Evolutionary conservation across 2,113 vertebrate genomes (phyloP).

Genomic region (Oncorhynchus tshawytscha): DNA sequence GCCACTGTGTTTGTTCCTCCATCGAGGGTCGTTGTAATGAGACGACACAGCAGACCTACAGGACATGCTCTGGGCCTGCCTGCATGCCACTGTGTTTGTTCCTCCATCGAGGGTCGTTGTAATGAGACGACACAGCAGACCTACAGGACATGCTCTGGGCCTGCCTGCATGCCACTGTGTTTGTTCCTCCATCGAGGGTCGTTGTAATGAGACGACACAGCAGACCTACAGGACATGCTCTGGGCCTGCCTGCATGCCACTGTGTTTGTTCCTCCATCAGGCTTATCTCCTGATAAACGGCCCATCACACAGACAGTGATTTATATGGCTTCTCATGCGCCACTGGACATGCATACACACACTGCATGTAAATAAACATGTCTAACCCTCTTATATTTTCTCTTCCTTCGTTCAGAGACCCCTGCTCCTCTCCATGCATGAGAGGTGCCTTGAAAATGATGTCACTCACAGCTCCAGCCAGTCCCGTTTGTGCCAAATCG

Average conservation of each 20-base stretch:
- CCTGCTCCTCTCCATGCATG: not conserved
- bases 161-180: not conserved
- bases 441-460: not conserved
- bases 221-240: not conserved
- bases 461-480: not conserved
- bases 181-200: not conserved
- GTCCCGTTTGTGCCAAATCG: not conserved
- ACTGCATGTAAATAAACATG: conserved; percentile 8
- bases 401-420: not conserved
- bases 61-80: not conserved
- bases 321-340: conserved; percentile 27
- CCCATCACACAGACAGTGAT: conserved; percentile 42
- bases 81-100: not conserved
- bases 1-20: not conserved
- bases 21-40: not conserved
- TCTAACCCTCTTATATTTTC: not conserved
- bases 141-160: not conserved
- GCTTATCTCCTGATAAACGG: conserved; percentile 54
- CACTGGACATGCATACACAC: not conserved
- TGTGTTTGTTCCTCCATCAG: conserved; percentile 26
- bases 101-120: not conserved
- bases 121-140: conserved; percentile 1
- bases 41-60: not conserved
- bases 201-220: not conserved
- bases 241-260: not conserved